Conservation (phyloP, 2,888 invertebrate species). For the Erebia ligea region DNA sequence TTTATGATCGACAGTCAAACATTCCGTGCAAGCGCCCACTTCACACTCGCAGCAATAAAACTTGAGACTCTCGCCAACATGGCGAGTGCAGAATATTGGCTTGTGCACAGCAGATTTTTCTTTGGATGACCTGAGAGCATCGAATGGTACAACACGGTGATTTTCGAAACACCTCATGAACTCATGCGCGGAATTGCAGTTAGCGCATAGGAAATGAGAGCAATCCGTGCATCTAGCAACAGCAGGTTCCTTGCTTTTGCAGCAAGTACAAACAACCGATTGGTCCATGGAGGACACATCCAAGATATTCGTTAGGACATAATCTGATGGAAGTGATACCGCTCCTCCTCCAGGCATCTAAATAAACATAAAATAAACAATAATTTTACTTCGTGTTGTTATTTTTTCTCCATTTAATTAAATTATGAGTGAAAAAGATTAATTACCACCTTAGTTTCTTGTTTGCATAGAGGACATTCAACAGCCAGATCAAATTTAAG, state of each 20-base stretch:
- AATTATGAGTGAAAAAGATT: constrained; percentile 24
- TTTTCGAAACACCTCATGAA: constrained; percentile 99
- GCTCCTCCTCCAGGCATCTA: constrained; percentile 90
- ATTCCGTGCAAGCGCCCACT: constrained; percentile 94
- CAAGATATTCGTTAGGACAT: constrained; percentile 92
- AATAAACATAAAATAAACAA: constrained; percentile 31
- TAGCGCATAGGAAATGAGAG: constrained; percentile 95
- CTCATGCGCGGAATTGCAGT: constrained; percentile 97
- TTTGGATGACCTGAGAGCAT: constrained; percentile 91
- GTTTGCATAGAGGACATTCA: constrained; percentile 91
- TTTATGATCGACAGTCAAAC: constrained; percentile 92
- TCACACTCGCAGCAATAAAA: constrained; percentile 95
- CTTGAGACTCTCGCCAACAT: constrained; percentile 92
- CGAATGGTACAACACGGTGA: constrained; percentile 94
- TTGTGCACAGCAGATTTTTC: constrained; percentile 94
- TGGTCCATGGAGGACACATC: constrained; percentile 91
- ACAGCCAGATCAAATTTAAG: constrained; percentile 85
- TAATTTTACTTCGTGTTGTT: constrained; percentile 12
- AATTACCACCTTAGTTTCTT: constrained; percentile 88
- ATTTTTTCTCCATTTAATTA: neutral
- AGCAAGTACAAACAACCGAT: constrained; percentile 93
- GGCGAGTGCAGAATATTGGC: constrained; percentile 92
- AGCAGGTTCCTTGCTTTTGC: constrained; percentile 97
- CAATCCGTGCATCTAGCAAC: constrained; percentile 97
- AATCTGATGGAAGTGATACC: constrained; percentile 92